Percentiles rank a stretch among this genome's conserved stretches.
phyloP scores from a whole-genome alignment of 2,888 invertebrate species.

The Eucriotettix oculatus region DNA sequence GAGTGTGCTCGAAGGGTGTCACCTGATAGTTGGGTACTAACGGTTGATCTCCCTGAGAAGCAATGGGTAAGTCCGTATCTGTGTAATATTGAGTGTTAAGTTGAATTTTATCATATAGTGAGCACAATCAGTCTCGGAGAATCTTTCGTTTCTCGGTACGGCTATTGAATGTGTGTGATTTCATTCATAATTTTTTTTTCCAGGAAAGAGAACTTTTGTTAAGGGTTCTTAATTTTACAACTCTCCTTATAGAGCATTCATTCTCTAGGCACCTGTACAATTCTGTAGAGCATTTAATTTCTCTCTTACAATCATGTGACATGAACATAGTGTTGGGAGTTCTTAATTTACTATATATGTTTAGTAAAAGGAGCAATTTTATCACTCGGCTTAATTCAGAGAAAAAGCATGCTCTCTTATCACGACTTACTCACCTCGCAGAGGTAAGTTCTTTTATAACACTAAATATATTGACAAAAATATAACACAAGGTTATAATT shows the following conservation, averaged over 20 bases:
- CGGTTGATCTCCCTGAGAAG: constrained; percentile 51
- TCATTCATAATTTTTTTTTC: constrained; percentile 14
- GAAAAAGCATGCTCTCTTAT: constrained; percentile 51
- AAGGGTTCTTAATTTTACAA: constrained; percentile 64
- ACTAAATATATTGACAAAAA: too few relatives aligned
- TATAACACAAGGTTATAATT: too few relatives aligned
- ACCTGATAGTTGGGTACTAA: constrained; percentile 50
- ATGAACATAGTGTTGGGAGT: constrained; percentile 73
- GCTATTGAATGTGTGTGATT: not conserved
- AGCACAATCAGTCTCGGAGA: not conserved
- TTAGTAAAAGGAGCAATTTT: constrained; percentile 75
- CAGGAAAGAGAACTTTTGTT: constrained; percentile 55
- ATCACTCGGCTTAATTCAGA: constrained; percentile 57
- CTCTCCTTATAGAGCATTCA: constrained; percentile 70
- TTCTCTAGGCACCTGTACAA: constrained; percentile 75
- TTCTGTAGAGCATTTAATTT: constrained; percentile 69
- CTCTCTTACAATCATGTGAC: constrained; percentile 59
- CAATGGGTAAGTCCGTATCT: constrained; percentile 30
- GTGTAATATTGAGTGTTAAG: not conserved
- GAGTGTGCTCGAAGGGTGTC: constrained; percentile 45
- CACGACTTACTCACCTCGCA: constrained; percentile 57
- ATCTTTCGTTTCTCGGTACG: too few relatives aligned
- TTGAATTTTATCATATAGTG: not conserved
- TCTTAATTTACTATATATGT: constrained; percentile 70
- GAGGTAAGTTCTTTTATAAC: constrained; percentile 37